Evolutionary conservation across 1,140 invertebrate genomes (phyloP).

Genomic region (Fopius arisanus): DNA sequence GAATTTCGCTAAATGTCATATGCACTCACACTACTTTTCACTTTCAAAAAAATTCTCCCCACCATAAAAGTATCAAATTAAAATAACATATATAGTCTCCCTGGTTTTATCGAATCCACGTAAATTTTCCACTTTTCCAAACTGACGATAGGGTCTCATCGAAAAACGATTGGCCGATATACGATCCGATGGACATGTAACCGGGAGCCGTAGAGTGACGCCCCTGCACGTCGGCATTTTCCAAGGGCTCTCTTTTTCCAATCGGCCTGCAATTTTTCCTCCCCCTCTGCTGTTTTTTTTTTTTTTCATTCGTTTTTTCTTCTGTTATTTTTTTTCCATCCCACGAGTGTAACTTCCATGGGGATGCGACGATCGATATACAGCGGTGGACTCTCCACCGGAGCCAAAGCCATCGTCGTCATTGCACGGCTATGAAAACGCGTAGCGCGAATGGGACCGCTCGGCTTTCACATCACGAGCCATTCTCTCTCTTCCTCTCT

Average conservation of each 20-base stretch:
- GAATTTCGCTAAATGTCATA: constrained; percentile 5
- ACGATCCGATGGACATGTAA: constrained; percentile 18
- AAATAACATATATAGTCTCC: constrained; percentile 3
- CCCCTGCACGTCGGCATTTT: not conserved
- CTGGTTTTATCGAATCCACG: not conserved
- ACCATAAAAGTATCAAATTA: not conserved
- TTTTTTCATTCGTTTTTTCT: not conserved
- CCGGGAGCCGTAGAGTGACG: not conserved
- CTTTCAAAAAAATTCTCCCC: not conserved
- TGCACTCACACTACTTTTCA: no score
- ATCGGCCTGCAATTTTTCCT: constrained; percentile 31
- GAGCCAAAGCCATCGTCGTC: constrained; percentile 47
- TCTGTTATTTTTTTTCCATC: constrained; percentile 28
- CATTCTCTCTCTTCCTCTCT: not conserved
- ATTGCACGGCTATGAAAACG: constrained; percentile 35
- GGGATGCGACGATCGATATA: constrained; percentile 49
- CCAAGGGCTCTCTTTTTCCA: constrained; percentile 10
- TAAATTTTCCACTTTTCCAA: constrained; percentile 15
- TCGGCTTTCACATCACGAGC: constrained; percentile 15
- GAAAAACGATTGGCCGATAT: constrained; percentile 26
- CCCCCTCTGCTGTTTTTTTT: not conserved
- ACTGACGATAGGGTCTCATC: constrained; percentile 12
- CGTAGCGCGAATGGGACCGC: constrained; percentile 28
- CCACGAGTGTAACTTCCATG: constrained; percentile 12
- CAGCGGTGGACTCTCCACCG: constrained; percentile 41